Base-by-base conservation (phyloP, 92 coral and sea anemone genomes). In the Pocillopora grandis region DNA sequence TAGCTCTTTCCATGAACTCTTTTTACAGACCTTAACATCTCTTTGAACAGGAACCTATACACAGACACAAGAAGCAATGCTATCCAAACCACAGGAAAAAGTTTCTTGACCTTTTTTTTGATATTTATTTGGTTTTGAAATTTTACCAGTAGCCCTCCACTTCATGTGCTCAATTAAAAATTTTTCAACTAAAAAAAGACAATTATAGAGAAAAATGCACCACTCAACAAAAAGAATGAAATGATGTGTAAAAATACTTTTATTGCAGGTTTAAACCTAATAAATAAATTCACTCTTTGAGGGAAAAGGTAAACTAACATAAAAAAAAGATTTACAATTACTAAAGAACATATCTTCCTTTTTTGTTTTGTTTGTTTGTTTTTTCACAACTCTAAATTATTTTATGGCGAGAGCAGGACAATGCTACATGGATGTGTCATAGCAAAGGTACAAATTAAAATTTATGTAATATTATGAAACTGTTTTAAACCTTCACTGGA, bases 221-320 rank as follows among this genome's bases (percentile, higher is more conserved):
- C 19, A 55, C 13, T 27, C 36, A 12, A 36, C 23, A 62, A 73
- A 35, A 27, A 83, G 20, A 21, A 9, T 49, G 5, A 36, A 62
- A 49, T 35, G 35, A 58, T 48, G 13, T 62, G 66, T 63, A 73
- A 83, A 82, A 42, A 64, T 71, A 58, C 27, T 70, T 81, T 79
- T 81, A 70, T 58, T 70, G 71, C 77, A 60, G 66, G 65, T 66
- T 23, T 10, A 23, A 70, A 70, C 76, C 84, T 80, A 80, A 81
- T 81, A 81, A 81, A 81, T 81, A 70, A 70, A 33, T 58, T 23
- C 57, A 48, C 55, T 80, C 76, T 64, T 23, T 0, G 58, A 80
- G 82, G 57, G 49, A 56, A 66, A 58, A 36, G 14, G 84, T 33
- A 66, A 33, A 66, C 19, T 21, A 27, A 27, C 31, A 27, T 27